These are phyloP conservation scores for Lophius americanus DNA, from an alignment of 2,797 vertebrate genomes.

Conservation along the genomic window DNA sequence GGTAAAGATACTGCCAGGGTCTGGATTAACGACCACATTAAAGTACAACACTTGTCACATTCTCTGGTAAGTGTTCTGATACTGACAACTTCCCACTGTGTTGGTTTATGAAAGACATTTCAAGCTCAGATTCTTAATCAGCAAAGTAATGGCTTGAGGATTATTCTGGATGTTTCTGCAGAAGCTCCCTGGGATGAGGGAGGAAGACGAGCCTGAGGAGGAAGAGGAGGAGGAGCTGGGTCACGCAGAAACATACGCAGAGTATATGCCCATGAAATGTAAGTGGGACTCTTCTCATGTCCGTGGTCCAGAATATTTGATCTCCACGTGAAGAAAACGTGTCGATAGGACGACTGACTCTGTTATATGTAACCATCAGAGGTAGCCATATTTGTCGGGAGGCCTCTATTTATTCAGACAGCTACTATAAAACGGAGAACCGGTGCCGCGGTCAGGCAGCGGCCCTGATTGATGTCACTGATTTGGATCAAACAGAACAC, in stretches of 20 bases:
- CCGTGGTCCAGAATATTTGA: not conserved
- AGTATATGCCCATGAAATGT: conserved; percentile 99
- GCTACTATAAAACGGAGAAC: not conserved
- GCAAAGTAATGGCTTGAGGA: no score
- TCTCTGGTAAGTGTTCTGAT: conserved; percentile 84
- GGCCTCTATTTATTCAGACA: not conserved
- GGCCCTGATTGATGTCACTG: not conserved
- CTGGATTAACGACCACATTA: conserved; percentile 93
- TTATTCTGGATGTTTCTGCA: conserved; percentile 50
- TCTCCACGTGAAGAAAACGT: not conserved
- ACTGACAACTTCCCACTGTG: not conserved
- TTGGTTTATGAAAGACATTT: no score
- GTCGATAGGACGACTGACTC: not conserved
- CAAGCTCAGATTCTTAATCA: no score
- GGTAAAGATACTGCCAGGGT: conserved; percentile 92
- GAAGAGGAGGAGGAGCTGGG: conserved; percentile 98
- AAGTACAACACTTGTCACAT: conserved; percentile 92
- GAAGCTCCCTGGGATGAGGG: conserved; percentile 90
- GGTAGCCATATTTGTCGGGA: not conserved
- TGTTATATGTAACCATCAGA: not conserved
- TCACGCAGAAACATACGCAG: conserved; percentile 97
- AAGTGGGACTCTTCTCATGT: conserved; percentile 41
- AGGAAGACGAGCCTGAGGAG: conserved; percentile 96
- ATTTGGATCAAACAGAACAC: not conserved
- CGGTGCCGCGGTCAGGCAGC: no score